A percentile compares a stretch with the other conserved stretches of the same genome.
These are phyloP conservation scores for Dreissena polymorpha DNA, from an alignment of 1,140 invertebrate species.

Conservation along the genomic window DNA sequence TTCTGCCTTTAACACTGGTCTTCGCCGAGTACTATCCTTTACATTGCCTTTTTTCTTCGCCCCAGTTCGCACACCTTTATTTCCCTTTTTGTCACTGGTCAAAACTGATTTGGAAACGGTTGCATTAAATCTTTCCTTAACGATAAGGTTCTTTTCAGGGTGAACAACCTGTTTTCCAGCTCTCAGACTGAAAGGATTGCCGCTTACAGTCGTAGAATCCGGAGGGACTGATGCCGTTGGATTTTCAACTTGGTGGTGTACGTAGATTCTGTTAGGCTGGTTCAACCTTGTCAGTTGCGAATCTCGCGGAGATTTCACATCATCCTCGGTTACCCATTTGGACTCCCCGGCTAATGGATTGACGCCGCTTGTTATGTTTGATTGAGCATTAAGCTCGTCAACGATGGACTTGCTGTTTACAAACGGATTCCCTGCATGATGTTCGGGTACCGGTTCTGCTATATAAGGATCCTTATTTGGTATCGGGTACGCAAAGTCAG, in stretches of 20 bases:
- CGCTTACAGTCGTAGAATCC: neutral
- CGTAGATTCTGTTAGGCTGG: slow-evolving; percentile 39
- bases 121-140: slow-evolving; percentile 40
- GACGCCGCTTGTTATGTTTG: neutral
- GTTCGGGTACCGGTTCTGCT: neutral
- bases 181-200: neutral
- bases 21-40: slow-evolving; percentile 1
- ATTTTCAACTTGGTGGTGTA: slow-evolving; percentile 40
- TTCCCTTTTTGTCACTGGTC: slow-evolving; percentile 17
- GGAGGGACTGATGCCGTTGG: neutral
- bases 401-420: neutral
- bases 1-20: slow-evolving; percentile 16
- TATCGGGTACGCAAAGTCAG: slow-evolving; percentile 46
- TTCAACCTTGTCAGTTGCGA: neutral
- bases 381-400: neutral
- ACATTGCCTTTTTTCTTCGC: neutral
- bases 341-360: slow-evolving; percentile 8
- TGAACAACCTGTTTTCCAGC: slow-evolving; percentile 21
- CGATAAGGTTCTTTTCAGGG: slow-evolving; percentile 46
- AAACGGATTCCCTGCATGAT: neutral
- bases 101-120: slow-evolving; percentile 26
- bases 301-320: neutral
- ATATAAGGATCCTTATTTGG: neutral
- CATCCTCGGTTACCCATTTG: slow-evolving; percentile 39
- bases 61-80: neutral